A percentile compares a stretch with the other conserved stretches of the same genome.
phyloP scores from a whole-genome alignment of 2,888 invertebrate genomes.

The Hydraecia micacea region DNA sequence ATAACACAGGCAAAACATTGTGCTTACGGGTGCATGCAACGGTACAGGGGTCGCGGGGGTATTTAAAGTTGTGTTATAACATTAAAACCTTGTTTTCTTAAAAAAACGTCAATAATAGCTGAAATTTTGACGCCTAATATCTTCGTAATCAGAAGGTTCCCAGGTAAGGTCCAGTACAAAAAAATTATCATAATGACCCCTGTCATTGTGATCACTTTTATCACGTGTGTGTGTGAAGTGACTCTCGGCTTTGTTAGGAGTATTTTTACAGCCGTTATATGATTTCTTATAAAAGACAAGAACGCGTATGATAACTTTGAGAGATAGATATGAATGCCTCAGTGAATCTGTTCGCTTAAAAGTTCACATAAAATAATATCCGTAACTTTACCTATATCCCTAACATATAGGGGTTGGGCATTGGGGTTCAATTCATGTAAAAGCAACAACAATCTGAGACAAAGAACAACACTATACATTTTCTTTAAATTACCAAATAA shows the following conservation, averaged over 20 bases:
- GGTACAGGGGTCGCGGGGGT: not conserved
- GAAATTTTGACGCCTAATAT: not conserved
- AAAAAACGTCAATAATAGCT: not conserved
- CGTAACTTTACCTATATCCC: not conserved
- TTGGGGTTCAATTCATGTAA: not conserved
- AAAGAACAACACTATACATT: slow-evolving; percentile 34
- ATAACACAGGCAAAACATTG: not conserved
- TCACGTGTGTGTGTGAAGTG: not conserved
- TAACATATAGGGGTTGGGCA: not conserved
- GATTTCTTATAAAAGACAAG: not conserved
- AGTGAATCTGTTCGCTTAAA: not conserved
- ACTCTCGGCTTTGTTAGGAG: not conserved
- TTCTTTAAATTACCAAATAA: slow-evolving; percentile 55
- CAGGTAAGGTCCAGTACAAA: not conserved
- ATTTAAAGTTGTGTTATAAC: not conserved
- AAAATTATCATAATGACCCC: not conserved
- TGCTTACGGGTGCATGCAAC: not conserved
- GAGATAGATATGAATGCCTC: not conserved
- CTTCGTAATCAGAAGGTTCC: not conserved
- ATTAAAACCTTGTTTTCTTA: not conserved
- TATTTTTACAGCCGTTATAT: not conserved
- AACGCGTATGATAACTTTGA: not conserved
- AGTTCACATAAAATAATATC: not conserved
- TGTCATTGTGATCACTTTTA: not conserved
- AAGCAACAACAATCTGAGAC: slow-evolving; percentile 26